Evolutionary conservation across 2,888 invertebrate species (phyloP).

Genomic region (Ochropacha duplaris): DNA sequence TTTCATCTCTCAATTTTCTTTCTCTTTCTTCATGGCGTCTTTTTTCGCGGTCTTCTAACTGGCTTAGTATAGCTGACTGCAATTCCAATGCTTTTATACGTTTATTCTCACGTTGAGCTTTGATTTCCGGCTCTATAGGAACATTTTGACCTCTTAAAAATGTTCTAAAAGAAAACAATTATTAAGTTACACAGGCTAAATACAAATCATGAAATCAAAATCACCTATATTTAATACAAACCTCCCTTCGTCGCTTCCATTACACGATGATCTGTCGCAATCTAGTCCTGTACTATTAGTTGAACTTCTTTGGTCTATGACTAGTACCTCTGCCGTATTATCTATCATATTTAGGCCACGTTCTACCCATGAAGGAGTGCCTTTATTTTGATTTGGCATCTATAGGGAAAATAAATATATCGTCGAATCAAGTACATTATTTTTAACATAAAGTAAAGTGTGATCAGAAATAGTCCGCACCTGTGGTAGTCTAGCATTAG

Average conservation of each 20-base stretch:
- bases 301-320: conserved; percentile 82
- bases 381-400: conserved; percentile 79
- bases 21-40: conserved; percentile 90
- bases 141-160: conserved; percentile 94
- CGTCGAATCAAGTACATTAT: conserved; percentile 6
- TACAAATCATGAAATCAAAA: neutral
- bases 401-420: conserved; percentile 32
- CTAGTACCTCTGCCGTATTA: conserved; percentile 78
- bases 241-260: conserved; percentile 78
- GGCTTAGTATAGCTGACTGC: conserved; percentile 92
- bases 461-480: conserved; percentile 35
- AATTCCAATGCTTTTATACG: conserved; percentile 92
- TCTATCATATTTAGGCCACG: conserved; percentile 81
- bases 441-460: neutral
- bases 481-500: conserved; percentile 76
- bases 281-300: conserved; percentile 70
- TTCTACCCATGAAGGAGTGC: conserved; percentile 83
- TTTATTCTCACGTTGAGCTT: conserved; percentile 91
- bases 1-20: conserved; percentile 88
- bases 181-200: neutral
- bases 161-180: conserved; percentile 67
- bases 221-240: conserved; percentile 26
- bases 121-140: conserved; percentile 89
- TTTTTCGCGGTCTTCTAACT: conserved; percentile 92
- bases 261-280: conserved; percentile 71